Evolutionary conservation across 1,140 invertebrate genomes (phyloP).

Genomic region (Idris sp.): DNA sequence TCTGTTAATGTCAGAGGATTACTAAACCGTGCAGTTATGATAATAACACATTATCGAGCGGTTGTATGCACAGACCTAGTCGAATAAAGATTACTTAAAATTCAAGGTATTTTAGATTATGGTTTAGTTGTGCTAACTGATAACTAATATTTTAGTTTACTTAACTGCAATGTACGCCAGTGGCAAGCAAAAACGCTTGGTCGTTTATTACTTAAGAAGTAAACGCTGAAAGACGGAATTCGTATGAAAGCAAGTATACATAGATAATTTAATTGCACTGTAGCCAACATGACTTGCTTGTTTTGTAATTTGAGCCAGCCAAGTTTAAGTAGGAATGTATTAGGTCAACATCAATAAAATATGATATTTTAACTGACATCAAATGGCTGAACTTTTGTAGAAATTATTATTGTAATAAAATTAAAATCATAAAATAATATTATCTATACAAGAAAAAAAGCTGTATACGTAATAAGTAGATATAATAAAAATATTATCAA

Average conservation of each 20-base stretch:
- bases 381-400: no score
- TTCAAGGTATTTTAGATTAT: conserved; percentile 28
- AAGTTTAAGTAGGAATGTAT: conserved; percentile 12
- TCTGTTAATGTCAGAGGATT: conserved; percentile 50
- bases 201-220: conserved; percentile 45
- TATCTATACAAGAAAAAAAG: no score
- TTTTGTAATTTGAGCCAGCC: conserved; percentile 30
- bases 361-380: no score
- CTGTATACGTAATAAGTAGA: no score
- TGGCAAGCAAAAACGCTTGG: conserved; percentile 36
- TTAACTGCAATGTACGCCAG: conserved; percentile 28
- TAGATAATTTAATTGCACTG: conserved; percentile 41
- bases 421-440: no score
- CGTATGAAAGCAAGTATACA: conserved; percentile 26
- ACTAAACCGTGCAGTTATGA: conserved; percentile 19
- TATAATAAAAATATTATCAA: no score
- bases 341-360: conserved; percentile 17
- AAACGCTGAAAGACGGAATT: conserved; percentile 23
- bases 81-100: conserved; percentile 42
- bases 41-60: conserved; percentile 45
- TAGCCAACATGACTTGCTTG: conserved; percentile 22
- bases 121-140: conserved; percentile 41
- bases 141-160: conserved; percentile 52
- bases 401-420: no score
- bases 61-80: conserved; percentile 29